Evolutionary conservation across 1,140 invertebrate species (phyloP).

Genomic region (Drosophila tani): DNA sequence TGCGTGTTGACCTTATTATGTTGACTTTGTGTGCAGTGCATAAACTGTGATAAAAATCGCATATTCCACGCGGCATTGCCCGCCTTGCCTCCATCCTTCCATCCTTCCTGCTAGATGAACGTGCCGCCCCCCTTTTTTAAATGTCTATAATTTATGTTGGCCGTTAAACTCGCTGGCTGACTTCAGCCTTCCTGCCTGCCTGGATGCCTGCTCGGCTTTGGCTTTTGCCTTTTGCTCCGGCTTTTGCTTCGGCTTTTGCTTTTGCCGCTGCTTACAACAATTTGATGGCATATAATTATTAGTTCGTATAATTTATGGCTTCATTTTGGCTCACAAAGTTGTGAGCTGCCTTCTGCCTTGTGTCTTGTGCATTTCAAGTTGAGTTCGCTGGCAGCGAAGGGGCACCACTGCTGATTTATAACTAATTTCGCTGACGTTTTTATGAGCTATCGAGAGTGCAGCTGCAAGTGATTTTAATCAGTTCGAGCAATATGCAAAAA

Average conservation of each 20-base stretch:
- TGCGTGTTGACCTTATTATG: constrained; percentile 80
- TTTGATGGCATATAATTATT: constrained; percentile 83
- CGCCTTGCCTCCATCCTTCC: constrained; percentile 1
- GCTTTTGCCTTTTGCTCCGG: constrained; percentile 33
- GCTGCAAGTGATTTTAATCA: constrained; percentile 54
- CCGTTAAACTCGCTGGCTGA: constrained; percentile 72
- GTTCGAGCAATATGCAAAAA: constrained; percentile 48
- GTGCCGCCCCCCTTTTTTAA: constrained; percentile 57
- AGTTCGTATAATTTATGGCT: constrained; percentile 82
- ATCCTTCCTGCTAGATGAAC: constrained; percentile 23
- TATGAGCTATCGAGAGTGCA: constrained; percentile 59
- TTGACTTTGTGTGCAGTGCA: constrained; percentile 82
- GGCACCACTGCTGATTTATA: constrained; percentile 64
- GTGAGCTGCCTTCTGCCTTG: constrained; percentile 38
- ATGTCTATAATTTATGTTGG: constrained; percentile 79
- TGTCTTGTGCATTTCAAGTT: constrained; percentile 50
- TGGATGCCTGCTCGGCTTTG: constrained; percentile 14
- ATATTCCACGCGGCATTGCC: constrained; percentile 66
- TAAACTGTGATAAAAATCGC: constrained; percentile 81
- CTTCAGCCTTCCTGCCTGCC: constrained; percentile 42
- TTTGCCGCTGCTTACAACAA: constrained; percentile 67
- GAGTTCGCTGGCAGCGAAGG: background rate
- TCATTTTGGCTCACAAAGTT: constrained; percentile 76
- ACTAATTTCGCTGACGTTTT: constrained; percentile 74
- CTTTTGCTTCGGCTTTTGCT: constrained; percentile 13